Evolutionary conservation across 2,113 vertebrate genomes (phyloP).

Genomic region (Neodon shergylaensis): DNA sequence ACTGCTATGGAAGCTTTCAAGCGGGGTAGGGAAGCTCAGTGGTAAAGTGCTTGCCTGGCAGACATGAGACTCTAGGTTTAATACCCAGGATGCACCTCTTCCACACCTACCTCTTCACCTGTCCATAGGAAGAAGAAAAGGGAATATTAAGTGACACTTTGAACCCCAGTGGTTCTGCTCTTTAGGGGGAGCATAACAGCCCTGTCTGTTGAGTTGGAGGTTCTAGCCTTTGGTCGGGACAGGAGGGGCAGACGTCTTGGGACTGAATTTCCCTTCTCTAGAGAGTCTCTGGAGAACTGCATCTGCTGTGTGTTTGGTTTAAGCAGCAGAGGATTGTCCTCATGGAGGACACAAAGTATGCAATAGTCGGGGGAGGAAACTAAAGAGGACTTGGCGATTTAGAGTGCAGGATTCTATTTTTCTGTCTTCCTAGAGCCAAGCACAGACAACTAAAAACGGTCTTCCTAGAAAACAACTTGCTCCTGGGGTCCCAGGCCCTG

Average conservation of each 20-base stretch:
- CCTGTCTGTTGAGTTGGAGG: background rate
- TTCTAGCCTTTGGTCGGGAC: background rate
- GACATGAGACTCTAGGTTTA: background rate
- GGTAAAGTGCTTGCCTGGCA: background rate
- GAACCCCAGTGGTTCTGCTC: background rate
- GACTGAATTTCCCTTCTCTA: background rate
- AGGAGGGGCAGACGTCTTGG: background rate
- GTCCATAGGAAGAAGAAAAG: background rate
- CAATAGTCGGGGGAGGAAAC: background rate
- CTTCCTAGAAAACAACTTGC: background rate
- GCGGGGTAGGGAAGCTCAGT: background rate
- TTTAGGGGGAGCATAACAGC: background rate
- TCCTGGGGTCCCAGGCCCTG: background rate
- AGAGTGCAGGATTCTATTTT: background rate
- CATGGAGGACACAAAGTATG: accelerated
- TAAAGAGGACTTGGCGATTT: background rate
- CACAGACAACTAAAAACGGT: background rate
- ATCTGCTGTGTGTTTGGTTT: background rate
- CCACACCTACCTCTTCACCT: background rate
- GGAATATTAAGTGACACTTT: background rate
- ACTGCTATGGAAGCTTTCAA: background rate
- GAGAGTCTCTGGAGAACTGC: background rate
- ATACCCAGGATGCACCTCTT: background rate
- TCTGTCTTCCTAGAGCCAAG: background rate
- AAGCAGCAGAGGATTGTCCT: background rate